Base-by-base conservation (phyloP, 2,888 invertebrate genomes). In the Tetragnatha montana region DNA sequence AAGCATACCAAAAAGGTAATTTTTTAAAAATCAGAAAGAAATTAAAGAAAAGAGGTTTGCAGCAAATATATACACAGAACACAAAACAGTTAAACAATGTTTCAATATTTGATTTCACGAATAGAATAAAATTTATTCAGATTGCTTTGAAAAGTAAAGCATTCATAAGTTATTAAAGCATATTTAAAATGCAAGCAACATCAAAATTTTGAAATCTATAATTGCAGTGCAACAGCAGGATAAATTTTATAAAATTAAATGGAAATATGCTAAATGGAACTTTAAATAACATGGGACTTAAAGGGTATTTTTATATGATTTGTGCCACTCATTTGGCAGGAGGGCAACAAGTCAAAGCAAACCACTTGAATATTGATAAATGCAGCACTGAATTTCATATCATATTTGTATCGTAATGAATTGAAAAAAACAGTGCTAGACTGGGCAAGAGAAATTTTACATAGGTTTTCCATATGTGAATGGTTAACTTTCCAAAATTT, bases 261-360 rank as follows among this genome's bases (percentile, higher is more conserved):
- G 51, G 50, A 73, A 51, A 51, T 51, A 50, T 70, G 21, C 19
- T 60, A 51, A 76, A 49, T 17, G 22, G 17, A 60, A 68, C 73
- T 60, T 35, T 35, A 35, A 70, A 17, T 78, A 60, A 81, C 49
- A 73, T 86, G 89, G 89, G 89, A 89, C 89, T 89, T 89, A 89
- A 89, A 89, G 85, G 89, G 89, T 89, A 51, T 85, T 89, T 85
- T 85, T 74, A 84, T 71, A 81, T 71, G 50, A 70, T 71, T 89
- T 89, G 89, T 89, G 89, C 89, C 89, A 69, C 89, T 89, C 89
- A 89, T 89, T 89, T 89, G 89, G 89, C 89, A 89, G 89, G 89
- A 89, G 89, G 84, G 89, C 89, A 78, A 19, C 74, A 85, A 78
- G 81, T 49, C 74, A 73, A 35, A 82, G 7, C 49, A 82, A 17